These are phyloP conservation scores for Platyura marginata DNA, from an alignment of 1,140 invertebrate species.

Conservation along the genomic window DNA sequence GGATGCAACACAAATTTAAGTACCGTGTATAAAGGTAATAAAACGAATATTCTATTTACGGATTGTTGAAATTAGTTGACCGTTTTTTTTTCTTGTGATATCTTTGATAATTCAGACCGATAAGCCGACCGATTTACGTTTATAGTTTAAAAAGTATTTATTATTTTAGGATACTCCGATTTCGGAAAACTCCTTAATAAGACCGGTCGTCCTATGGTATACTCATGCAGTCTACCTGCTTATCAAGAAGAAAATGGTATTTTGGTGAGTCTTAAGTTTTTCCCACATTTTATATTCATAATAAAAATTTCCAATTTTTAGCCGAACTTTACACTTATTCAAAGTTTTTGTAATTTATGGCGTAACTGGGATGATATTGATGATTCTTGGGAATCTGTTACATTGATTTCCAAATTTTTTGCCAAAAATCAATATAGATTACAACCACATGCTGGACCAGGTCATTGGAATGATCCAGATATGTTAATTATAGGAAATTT, in stretches of 20 bases:
- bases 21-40: slow-evolving; percentile 28
- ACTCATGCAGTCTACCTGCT: slow-evolving; percentile 81
- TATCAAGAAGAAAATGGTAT: slow-evolving; percentile 73
- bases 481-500: slow-evolving; percentile 79
- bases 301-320: slow-evolving; percentile 24
- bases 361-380: slow-evolving; percentile 74
- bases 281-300: slow-evolving; percentile 6
- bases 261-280: slow-evolving; percentile 37
- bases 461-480: slow-evolving; percentile 85
- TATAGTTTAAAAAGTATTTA: no score
- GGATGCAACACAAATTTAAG: slow-evolving; percentile 56
- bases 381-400: slow-evolving; percentile 59
- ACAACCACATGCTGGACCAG: slow-evolving; percentile 53
- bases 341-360: slow-evolving; percentile 76
- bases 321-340: slow-evolving; percentile 67
- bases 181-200: slow-evolving; percentile 54
- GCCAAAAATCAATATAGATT: slow-evolving; percentile 53
- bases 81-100: no score
- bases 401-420: slow-evolving; percentile 60
- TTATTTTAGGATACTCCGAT: slow-evolving; percentile 43
- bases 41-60: neutral
- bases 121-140: no score
- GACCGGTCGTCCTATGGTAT: slow-evolving; percentile 67
- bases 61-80: neutral
- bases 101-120: no score